Conservation (phyloP, 2,113 vertebrate genomes). For the Poecilia latipinna region DNA sequence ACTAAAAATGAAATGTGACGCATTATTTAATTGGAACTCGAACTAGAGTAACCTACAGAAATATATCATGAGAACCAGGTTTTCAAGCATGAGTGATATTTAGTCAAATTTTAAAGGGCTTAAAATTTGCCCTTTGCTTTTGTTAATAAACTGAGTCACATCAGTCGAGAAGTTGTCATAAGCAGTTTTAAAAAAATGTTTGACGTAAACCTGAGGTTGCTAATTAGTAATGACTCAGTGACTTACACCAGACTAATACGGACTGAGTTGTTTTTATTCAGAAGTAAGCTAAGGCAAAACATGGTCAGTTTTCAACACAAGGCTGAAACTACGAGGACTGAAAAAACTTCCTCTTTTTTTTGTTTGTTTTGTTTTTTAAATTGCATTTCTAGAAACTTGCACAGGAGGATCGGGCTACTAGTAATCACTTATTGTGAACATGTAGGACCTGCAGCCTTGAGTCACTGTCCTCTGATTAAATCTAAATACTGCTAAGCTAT, state of each 20-base stretch:
- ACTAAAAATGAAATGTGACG: too few relatives aligned
- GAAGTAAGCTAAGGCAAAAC: background rate
- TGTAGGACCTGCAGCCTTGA: slow-evolving; percentile 20
- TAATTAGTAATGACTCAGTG: slow-evolving; percentile 11
- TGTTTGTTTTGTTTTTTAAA: too few relatives aligned
- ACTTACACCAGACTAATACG: slow-evolving; percentile 32
- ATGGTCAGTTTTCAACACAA: background rate
- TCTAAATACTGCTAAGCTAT: slow-evolving; percentile 31
- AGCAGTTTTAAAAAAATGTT: background rate
- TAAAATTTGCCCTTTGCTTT: background rate
- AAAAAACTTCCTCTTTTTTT: background rate
- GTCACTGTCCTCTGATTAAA: slow-evolving; percentile 21
- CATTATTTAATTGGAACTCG: too few relatives aligned
- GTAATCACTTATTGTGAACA: slow-evolving; percentile 6
- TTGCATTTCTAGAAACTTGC: background rate
- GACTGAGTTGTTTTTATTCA: slow-evolving; percentile 13
- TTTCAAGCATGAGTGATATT: too few relatives aligned
- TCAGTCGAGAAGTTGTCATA: background rate
- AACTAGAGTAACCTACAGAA: too few relatives aligned
- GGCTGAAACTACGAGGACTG: background rate
- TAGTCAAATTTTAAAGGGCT: background rate
- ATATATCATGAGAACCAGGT: too few relatives aligned
- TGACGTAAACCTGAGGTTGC: background rate
- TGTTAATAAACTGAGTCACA: background rate
- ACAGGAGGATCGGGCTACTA: background rate